A percentile compares a stretch with the other conserved stretches of the same genome.
Evolutionary conservation across 2,113 vertebrate species (phyloP).

Genomic region (Myxocyprinus asiaticus): DNA sequence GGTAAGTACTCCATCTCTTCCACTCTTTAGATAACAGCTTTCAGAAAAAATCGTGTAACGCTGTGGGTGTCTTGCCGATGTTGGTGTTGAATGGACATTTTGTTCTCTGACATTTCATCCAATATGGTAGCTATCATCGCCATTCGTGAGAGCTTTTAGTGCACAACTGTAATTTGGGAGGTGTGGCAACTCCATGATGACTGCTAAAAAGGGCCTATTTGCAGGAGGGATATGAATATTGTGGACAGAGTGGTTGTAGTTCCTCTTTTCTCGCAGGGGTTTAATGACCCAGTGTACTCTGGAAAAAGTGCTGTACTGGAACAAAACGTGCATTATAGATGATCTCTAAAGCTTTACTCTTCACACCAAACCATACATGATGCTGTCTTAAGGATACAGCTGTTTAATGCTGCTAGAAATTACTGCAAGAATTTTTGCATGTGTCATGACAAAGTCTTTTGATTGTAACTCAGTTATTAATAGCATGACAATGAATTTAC

Average conservation of each 20-base stretch:
- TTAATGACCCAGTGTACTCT: not conserved
- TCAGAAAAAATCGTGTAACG: not conserved
- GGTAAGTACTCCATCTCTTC: conserved; percentile 80
- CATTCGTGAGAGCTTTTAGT: conserved; percentile 60
- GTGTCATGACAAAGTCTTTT: not conserved
- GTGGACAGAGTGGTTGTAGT: conserved; percentile 18
- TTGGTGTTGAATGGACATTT: conserved; percentile 7
- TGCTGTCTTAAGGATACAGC: too few species aligned
- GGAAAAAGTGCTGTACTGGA: not conserved
- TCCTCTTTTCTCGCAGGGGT: conserved; percentile 43
- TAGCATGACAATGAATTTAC: too few species aligned
- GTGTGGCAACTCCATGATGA: conserved; percentile 68
- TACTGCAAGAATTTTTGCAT: not conserved
- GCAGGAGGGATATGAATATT: conserved; percentile 37
- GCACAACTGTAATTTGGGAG: conserved; percentile 66
- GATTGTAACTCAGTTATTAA: too few species aligned
- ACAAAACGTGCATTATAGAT: not conserved
- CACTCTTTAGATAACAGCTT: not conserved
- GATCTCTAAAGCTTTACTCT: too few species aligned
- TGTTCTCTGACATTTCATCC: conserved; percentile 23
- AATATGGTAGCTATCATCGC: conserved; percentile 44
- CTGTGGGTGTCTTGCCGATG: conserved; percentile 13
- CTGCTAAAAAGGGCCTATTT: conserved; percentile 59
- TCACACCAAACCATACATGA: too few species aligned
- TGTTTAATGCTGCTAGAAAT: too few species aligned